These are phyloP conservation scores for Bradypus variegatus DNA, from an alignment of 2,797 vertebrate genomes.

Conservation along the genomic window DNA sequence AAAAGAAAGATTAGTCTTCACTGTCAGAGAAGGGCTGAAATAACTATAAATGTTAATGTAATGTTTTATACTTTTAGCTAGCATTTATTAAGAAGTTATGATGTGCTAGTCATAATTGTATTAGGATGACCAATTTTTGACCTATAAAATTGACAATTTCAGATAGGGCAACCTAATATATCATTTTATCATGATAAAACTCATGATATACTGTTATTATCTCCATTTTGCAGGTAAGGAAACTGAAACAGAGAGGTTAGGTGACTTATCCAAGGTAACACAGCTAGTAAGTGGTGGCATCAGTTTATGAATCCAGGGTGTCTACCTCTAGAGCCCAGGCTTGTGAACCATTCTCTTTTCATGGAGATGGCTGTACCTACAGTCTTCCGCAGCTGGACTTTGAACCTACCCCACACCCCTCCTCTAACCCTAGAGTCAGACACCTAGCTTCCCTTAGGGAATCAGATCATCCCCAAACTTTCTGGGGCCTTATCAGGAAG, in stretches of 20 bases:
- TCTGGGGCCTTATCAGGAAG: conserved; percentile 3
- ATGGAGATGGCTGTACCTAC: neutral
- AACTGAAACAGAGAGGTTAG: neutral
- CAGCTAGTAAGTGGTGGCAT: neutral
- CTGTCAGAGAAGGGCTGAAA: conserved; percentile 51
- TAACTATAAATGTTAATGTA: conserved; percentile 49
- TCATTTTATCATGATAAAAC: neutral
- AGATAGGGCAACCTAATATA: neutral
- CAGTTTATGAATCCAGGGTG: neutral
- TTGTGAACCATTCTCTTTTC: neutral
- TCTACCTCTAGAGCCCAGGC: neutral
- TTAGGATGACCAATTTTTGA: neutral
- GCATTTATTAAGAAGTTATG: neutral
- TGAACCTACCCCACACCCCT: conserved; percentile 25
- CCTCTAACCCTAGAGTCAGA: conserved; percentile 40
- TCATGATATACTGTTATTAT: neutral
- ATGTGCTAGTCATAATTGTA: neutral
- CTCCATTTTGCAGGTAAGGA: neutral
- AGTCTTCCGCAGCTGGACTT: neutral
- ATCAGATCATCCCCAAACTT: conserved; percentile 38
- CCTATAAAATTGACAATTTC: neutral
- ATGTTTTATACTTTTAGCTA: neutral
- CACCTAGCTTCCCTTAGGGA: conserved; percentile 43
- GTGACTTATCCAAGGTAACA: neutral
- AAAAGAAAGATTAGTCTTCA: conserved; percentile 11